Conservation (phyloP, 2,113 vertebrate genomes). For the Urocynchramus pylzowi region DNA sequence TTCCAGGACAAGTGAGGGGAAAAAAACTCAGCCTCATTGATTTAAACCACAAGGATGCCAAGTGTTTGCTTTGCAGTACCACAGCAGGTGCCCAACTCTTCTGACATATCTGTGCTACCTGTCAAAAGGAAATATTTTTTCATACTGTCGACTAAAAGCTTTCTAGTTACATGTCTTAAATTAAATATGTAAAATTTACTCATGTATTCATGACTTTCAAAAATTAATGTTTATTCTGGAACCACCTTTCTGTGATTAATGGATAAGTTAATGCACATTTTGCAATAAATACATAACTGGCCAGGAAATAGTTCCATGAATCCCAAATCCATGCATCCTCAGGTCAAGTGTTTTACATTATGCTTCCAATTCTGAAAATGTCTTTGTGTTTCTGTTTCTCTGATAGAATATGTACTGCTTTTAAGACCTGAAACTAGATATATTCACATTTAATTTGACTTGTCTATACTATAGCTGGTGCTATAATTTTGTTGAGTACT, state of each 20-base stretch:
- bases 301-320: background rate
- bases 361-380: background rate
- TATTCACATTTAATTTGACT: background rate
- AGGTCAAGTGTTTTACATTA: background rate
- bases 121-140: slow-evolving; percentile 4
- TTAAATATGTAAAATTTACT: background rate
- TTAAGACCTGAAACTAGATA: background rate
- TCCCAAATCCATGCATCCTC: background rate
- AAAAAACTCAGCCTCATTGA: background rate
- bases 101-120: background rate
- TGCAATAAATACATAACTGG: background rate
- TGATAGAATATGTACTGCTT: background rate
- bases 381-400: background rate
- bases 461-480: background rate
- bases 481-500: background rate
- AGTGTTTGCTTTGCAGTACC: background rate
- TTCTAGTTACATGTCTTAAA: background rate
- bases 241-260: background rate
- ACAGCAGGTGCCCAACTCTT: background rate
- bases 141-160: background rate
- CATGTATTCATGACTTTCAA: background rate
- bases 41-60: background rate
- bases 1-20: background rate
- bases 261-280: background rate
- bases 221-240: background rate